A percentile compares a stretch with the other conserved stretches of the same genome.
Evolutionary conservation across 2,797 vertebrate genomes (phyloP).

Genomic region (Sciurus carolinensis): DNA sequence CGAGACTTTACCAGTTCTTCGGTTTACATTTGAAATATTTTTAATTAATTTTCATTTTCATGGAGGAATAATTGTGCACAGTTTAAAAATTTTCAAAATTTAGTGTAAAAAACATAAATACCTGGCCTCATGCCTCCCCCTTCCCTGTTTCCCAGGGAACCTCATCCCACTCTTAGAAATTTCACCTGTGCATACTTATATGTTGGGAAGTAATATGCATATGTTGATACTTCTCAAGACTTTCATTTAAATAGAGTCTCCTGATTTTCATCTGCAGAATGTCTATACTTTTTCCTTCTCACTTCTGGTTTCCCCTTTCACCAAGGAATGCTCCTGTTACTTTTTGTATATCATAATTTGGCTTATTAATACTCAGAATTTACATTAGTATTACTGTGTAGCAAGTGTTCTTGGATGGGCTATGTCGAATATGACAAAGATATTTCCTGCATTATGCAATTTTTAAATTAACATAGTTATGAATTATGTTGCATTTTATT

Average conservation of each 20-base stretch:
- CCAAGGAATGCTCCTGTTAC: neutral
- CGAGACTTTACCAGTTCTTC: neutral
- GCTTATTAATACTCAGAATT: slow-evolving; percentile 6
- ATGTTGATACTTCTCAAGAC: neutral
- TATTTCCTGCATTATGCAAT: neutral
- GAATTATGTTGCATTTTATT: slow-evolving; percentile 23
- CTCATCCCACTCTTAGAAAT: neutral
- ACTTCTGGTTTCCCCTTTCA: neutral
- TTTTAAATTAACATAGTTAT: neutral
- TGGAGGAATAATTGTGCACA: neutral
- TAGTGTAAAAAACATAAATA: neutral
- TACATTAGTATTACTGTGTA: neutral
- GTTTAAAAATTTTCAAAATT: slow-evolving; percentile 13
- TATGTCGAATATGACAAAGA: neutral
- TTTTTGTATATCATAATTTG: slow-evolving; percentile 6
- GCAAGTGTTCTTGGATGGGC: slow-evolving; percentile 2
- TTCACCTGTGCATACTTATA: neutral
- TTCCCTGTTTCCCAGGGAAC: neutral
- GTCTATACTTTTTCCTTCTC: neutral
- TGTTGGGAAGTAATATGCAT: neutral
- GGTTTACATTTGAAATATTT: slow-evolving; percentile 45
- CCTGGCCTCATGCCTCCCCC: neutral
- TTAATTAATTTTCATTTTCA: slow-evolving; percentile 34
- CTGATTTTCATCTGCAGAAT: neutral
- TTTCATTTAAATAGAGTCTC: neutral